Conservation (phyloP, 2,888 invertebrate species). For the Troides aeacus region DNA sequence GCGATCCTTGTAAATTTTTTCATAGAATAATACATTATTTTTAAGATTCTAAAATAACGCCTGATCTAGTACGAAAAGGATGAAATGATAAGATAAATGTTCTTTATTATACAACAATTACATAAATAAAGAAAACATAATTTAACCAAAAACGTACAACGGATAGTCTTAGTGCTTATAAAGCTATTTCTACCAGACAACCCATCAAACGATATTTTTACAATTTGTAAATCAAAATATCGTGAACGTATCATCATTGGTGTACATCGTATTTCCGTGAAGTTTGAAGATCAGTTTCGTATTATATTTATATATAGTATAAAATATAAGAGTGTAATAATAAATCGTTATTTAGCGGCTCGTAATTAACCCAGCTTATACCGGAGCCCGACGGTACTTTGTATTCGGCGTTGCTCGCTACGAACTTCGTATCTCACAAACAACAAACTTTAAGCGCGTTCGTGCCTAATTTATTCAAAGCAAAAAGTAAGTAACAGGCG, state of each 20-base stretch:
- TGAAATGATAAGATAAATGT: too few relatives aligned
- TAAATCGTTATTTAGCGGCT: constrained; percentile 11
- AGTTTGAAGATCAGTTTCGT: not conserved
- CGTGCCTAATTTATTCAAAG: constrained; percentile 23
- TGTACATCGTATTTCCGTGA: not conserved
- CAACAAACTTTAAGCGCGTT: constrained; percentile 13
- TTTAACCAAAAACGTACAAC: too few relatives aligned
- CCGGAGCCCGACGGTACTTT: constrained; percentile 6
- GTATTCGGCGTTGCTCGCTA: constrained; percentile 14
- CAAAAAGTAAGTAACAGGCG: not conserved
- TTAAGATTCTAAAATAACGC: too few relatives aligned
- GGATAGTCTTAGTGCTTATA: too few relatives aligned
- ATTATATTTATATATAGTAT: not conserved
- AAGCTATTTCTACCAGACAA: too few relatives aligned
- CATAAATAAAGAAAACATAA: too few relatives aligned
- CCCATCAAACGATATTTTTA: too few relatives aligned
- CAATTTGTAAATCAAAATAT: too few relatives aligned
- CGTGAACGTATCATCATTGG: not conserved
- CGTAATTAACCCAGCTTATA: constrained; percentile 20
- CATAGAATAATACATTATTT: too few relatives aligned
- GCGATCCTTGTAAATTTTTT: too few relatives aligned
- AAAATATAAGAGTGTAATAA: not conserved
- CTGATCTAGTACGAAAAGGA: too few relatives aligned
- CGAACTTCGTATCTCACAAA: constrained; percentile 10
- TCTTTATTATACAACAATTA: too few relatives aligned